A percentile compares a stretch with the other conserved stretches of the same genome.
Conservation (phyloP, 2,113 vertebrate genomes). For the Bungarus multicinctus region DNA sequence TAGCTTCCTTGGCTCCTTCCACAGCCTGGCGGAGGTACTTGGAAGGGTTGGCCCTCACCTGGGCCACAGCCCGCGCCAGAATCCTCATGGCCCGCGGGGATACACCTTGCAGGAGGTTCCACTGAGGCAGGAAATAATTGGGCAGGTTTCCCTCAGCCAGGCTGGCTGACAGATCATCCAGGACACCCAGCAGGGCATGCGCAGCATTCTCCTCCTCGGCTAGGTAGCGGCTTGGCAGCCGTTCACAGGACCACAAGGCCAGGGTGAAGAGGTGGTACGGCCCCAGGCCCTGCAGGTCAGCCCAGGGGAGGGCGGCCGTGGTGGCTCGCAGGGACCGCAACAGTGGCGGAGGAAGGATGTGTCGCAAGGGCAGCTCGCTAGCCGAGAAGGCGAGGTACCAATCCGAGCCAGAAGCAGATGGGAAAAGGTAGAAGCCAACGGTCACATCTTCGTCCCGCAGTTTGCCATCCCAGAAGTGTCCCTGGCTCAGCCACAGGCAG, state of each 20-base stretch:
- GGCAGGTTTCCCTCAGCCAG: constrained; percentile 22
- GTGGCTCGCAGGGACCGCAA: constrained; percentile 67
- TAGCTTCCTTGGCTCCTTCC: constrained; percentile 54
- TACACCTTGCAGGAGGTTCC: constrained; percentile 30
- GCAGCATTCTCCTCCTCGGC: constrained; percentile 26
- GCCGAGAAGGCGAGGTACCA: constrained; percentile 80
- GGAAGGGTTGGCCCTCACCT: constrained; percentile 17
- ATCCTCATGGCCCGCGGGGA: not conserved
- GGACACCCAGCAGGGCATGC: constrained; percentile 18
- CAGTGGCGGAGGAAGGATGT: constrained; percentile 75
- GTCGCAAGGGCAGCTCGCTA: constrained; percentile 78
- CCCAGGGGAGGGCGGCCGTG: not conserved
- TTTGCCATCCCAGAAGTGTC: constrained; percentile 83
- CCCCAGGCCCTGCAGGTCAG: not conserved
- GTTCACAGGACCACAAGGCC: constrained; percentile 29
- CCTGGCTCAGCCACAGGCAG: constrained; percentile 76
- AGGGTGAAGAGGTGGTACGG: constrained; percentile 40
- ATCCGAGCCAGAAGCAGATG: constrained; percentile 53
- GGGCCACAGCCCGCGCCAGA: constrained; percentile 5
- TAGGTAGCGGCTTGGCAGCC: constrained; percentile 21
- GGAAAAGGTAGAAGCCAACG: constrained; percentile 79
- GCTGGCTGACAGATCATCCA: constrained; percentile 30
- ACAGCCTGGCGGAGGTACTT: constrained; percentile 13
- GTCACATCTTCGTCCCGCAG: constrained; percentile 79
- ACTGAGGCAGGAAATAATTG: constrained; percentile 39